These are phyloP conservation scores for Cerastoderma edule DNA, from an alignment of 2,888 invertebrate species.

Conservation along the genomic window DNA sequence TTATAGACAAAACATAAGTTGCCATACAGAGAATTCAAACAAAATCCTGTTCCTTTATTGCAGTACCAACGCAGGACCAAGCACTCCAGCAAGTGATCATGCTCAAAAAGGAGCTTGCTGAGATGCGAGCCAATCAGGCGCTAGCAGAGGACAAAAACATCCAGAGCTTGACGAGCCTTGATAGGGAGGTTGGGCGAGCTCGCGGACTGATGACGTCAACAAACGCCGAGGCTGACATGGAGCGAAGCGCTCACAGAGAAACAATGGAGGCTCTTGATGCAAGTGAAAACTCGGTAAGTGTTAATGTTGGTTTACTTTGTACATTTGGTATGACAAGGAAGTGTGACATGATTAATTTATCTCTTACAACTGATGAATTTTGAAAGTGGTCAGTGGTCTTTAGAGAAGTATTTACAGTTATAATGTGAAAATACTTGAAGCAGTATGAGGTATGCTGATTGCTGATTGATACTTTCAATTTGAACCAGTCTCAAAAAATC, in stretches of 20 bases:
- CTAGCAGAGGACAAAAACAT: conserved; percentile 72
- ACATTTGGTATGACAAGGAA: no score
- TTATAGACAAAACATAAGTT: no score
- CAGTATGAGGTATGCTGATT: no score
- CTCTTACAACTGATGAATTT: no score
- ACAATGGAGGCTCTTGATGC: conserved; percentile 81
- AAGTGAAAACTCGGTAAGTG: conserved; percentile 80
- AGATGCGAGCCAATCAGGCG: conserved; percentile 81
- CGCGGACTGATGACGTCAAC: conserved; percentile 71
- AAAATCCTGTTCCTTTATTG: neutral
- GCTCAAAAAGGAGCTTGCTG: conserved; percentile 83
- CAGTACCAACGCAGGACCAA: conserved; percentile 82
- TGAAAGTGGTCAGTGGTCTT: no score
- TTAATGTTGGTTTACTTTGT: no score
- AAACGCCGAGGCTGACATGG: conserved; percentile 79
- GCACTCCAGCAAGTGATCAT: conserved; percentile 83
- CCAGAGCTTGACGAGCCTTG: conserved; percentile 67
- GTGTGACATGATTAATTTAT: no score
- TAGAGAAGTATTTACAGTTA: no score
- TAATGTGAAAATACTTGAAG: no score
- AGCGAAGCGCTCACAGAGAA: conserved; percentile 81
- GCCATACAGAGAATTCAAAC: no score
- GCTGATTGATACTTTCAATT: no score
- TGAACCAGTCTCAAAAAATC: no score
- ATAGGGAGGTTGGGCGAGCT: conserved; percentile 76